A percentile compares a stretch with the other conserved stretches of the same genome.
These are phyloP conservation scores for Zeugodacus cucurbitae DNA, from an alignment of 1,140 invertebrate genomes.

Conservation along the genomic window DNA sequence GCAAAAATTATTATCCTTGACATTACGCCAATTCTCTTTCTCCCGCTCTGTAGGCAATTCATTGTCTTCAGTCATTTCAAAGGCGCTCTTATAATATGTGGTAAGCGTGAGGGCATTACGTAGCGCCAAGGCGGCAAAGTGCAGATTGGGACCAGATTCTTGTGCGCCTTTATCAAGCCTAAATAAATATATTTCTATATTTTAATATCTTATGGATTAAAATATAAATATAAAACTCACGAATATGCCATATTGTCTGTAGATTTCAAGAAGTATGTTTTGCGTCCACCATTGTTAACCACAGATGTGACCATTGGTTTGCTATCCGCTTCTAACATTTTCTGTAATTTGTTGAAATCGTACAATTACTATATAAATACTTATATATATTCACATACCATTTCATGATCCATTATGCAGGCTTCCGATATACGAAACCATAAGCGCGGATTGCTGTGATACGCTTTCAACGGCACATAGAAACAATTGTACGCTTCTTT, in stretches of 20 bases:
- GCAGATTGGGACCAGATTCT: constrained; percentile 86
- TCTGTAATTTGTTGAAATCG: constrained; percentile 42
- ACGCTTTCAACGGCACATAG: constrained; percentile 85
- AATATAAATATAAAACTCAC: constrained; percentile 7
- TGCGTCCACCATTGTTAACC: constrained; percentile 72
- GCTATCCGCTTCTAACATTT: constrained; percentile 59
- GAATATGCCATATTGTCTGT: constrained; percentile 52
- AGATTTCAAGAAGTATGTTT: constrained; percentile 75
- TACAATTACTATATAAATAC: background rate
- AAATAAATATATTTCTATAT: background rate
- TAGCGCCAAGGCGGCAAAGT: constrained; percentile 89
- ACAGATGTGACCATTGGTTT: constrained; percentile 74
- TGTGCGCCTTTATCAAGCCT: constrained; percentile 74
- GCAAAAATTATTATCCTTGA: constrained; percentile 65
- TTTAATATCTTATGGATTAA: background rate
- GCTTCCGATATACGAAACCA: constrained; percentile 95
- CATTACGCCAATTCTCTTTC: constrained; percentile 56
- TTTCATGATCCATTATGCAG: constrained; percentile 80
- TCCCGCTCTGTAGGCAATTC: constrained; percentile 63
- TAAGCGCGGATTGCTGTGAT: constrained; percentile 87
- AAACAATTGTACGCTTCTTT: constrained; percentile 91
- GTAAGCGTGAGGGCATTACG: constrained; percentile 81
- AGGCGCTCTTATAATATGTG: constrained; percentile 64
- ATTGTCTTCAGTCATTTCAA: constrained; percentile 66
- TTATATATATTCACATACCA: constrained; percentile 65